Conservation (phyloP, 2,113 vertebrate genomes). For the Urocolius indicus region DNA sequence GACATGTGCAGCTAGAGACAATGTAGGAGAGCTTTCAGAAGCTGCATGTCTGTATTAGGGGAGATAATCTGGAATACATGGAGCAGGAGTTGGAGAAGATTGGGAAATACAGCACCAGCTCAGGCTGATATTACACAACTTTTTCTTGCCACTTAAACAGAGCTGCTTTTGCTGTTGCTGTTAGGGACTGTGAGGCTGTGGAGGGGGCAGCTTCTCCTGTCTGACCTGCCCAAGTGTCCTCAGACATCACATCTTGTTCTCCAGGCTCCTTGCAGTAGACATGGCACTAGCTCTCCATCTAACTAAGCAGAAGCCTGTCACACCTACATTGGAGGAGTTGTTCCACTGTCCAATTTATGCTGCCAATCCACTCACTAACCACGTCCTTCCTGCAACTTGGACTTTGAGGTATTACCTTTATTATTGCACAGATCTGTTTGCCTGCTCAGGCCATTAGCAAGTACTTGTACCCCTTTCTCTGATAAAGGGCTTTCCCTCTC, state of each 20-base stretch:
- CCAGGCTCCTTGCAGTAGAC: neutral
- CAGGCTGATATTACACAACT: neutral
- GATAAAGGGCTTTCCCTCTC: neutral
- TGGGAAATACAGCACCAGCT: neutral
- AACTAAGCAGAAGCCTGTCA: neutral
- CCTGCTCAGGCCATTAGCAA: neutral
- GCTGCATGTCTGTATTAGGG: neutral
- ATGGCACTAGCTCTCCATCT: neutral
- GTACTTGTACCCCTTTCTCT: neutral
- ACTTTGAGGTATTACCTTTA: neutral
- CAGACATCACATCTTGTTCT: neutral
- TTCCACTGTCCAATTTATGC: neutral
- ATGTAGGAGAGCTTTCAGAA: neutral
- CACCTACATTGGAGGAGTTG: fast-evolving
- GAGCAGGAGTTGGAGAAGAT: neutral
- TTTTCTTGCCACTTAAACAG: neutral
- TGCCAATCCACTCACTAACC: neutral
- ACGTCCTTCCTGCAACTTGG: neutral
- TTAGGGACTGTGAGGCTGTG: neutral
- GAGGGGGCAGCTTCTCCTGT: neutral
- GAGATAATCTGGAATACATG: neutral
- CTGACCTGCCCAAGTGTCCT: neutral
- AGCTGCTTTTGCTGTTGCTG: neutral
- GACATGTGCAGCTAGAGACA: neutral
- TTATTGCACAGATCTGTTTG: neutral